These are phyloP conservation scores for Notarius lentiginosus DNA, from an alignment of 2,113 vertebrate species.

Conservation along the genomic window DNA sequence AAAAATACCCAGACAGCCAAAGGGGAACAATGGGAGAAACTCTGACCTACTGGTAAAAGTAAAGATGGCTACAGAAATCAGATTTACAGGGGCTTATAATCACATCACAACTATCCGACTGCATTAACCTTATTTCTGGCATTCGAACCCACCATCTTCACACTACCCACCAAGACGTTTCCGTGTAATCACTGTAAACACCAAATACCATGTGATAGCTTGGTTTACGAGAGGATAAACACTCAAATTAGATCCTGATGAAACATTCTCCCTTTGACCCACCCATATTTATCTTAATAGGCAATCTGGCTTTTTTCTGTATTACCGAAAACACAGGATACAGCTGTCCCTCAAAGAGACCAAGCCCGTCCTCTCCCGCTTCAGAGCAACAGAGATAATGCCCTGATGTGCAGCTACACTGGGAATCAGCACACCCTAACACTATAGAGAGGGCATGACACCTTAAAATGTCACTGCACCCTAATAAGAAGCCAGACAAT, in stretches of 20 bases:
- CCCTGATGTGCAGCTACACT: constrained; percentile 31
- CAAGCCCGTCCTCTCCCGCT: constrained; percentile 45
- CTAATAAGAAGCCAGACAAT: not conserved
- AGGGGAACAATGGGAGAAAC: not conserved
- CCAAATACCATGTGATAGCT: not conserved
- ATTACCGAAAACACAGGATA: constrained; percentile 65
- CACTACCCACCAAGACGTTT: not conserved
- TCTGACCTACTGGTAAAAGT: not conserved
- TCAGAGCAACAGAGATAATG: constrained; percentile 43
- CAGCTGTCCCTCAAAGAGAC: constrained; percentile 58
- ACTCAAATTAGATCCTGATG: not conserved
- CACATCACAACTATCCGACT: not conserved
- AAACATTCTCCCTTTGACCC: constrained; percentile 20
- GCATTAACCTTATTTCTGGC: constrained; percentile 2
- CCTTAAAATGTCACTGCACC: not conserved
- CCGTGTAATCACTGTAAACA: not conserved
- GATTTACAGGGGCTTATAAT: not conserved
- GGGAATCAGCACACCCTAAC: constrained; percentile 31
- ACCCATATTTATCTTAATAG: constrained; percentile 52
- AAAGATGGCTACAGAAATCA: not conserved
- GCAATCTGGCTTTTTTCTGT: constrained; percentile 53
- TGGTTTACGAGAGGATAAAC: constrained; percentile 20
- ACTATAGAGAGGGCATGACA: not conserved
- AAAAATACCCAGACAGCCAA: constrained; percentile 1
- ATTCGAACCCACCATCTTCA: not conserved